Base-by-base conservation (phyloP, 2,113 vertebrate genomes). In the Chaetura pelagica region DNA sequence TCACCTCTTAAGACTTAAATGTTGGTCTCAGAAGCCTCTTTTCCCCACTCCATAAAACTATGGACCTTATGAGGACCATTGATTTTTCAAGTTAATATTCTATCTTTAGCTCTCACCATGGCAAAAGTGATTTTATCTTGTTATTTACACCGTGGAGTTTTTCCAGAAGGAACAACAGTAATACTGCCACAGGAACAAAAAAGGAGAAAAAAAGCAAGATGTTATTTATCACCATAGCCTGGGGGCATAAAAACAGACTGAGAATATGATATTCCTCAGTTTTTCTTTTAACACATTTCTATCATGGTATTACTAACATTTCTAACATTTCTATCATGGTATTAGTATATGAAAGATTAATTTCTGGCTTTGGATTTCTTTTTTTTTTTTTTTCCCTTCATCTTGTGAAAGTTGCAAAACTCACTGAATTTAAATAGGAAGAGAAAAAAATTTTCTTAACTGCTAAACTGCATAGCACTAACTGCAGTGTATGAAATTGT, bases 21-120 rank as follows among this genome's bases (percentile, higher is more conserved):
- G 10, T 26, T 85, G 26, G 11, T 85, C 74, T 95, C 78, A 83
- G 49, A 68, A 38, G 49, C 58, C 49, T 90, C 42, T 54, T 90
- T 93, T 90, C 9, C 30, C 35, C 30, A 72, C 63, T 34, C n/a
- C 30, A 83, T 76, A 76, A 85, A 82, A 85, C 54, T 54, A 69
- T 83, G 49, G 79, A 79, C 72, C 51, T 76, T 94, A 90, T 38
- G 71, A 94, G 23, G n/a, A 83, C 44, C 54, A 66, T n/a, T 93
- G 84, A 54, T 82, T 94, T 88, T 91, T 83, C 66, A 94, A 80
- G 57, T 66, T 83, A 79, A 83, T 83, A 12, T 87, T 94, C 29
- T 34, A 34, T 57, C 23, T 94, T 93, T 40, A 91, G 9, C 46
- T 91, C 52, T 24, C n/a, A 93, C 10, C 13, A 35, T 61, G 21